These are phyloP conservation scores for Holothuria leucospilota DNA, from an alignment of 53 echinoderm and acorn worm genomes.

Conservation along the genomic window DNA sequence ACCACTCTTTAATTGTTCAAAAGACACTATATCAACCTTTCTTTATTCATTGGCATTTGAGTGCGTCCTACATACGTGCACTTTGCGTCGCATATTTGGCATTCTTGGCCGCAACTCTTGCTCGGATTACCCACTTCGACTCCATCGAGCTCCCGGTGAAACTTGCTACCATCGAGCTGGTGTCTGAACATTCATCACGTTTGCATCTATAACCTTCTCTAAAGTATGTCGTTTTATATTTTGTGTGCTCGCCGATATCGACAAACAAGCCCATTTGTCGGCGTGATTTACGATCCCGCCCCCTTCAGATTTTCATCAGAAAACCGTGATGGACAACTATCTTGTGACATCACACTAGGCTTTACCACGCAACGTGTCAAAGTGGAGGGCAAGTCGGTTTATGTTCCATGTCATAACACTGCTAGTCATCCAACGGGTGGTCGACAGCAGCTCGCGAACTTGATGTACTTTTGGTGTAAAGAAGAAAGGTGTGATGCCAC, in stretches of 20 bases:
- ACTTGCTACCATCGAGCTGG: no score
- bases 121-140: constrained; percentile 29
- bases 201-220: constrained; percentile 5
- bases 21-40: no score
- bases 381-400: constrained; percentile 25
- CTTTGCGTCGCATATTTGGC: constrained; percentile 4
- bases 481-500: no score
- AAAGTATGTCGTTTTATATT: constrained; percentile 35
- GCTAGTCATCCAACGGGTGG: constrained; percentile 44
- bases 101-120: constrained; percentile 20
- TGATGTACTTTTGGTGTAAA: constrained; percentile 9
- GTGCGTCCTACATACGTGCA: constrained; percentile 7
- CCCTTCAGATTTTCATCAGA: neutral
- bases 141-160: neutral
- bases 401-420: constrained; percentile 44
- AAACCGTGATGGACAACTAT: constrained; percentile 40
- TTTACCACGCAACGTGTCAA: constrained; percentile 41
- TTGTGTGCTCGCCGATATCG: constrained; percentile 21
- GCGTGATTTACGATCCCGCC: constrained; percentile 31
- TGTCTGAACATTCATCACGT: constrained; percentile 3
- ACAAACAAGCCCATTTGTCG: constrained; percentile 44
- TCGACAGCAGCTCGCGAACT: constrained; percentile 15
- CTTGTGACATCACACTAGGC: constrained; percentile 32
- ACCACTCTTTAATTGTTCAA: no score
- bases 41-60: no score